These are phyloP conservation scores for Zaprionus bogoriensis DNA, from an alignment of 2,888 invertebrate genomes.

Conservation along the genomic window DNA sequence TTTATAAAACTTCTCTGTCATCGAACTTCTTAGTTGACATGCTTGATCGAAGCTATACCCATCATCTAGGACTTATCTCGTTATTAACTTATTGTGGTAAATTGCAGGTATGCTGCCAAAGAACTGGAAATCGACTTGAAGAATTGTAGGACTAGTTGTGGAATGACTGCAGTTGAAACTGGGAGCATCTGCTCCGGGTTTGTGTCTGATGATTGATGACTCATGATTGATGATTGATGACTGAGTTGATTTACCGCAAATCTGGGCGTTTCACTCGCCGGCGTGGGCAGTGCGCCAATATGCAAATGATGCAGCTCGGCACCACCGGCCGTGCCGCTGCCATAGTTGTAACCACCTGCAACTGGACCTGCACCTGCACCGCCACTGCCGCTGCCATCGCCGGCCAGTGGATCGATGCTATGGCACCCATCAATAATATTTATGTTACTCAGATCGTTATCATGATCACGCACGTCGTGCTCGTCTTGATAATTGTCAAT, in stretches of 20 bases:
- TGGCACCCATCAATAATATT: conserved; percentile 74
- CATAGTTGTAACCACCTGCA: conserved; percentile 40
- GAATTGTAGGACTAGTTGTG: not conserved
- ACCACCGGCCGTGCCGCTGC: conserved; percentile 69
- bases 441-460: conserved; percentile 67
- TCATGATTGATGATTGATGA: conserved; percentile 45
- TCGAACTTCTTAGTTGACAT: too few relatives aligned
- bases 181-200: not conserved
- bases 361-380: conserved; percentile 36
- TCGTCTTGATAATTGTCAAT: conserved; percentile 79
- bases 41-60: too few relatives aligned
- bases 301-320: conserved; percentile 81
- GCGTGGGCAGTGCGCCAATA: conserved; percentile 83
- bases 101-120: too few relatives aligned
- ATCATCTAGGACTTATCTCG: too few relatives aligned
- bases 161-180: not conserved
- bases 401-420: conserved; percentile 56
- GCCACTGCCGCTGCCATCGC: conserved; percentile 35
- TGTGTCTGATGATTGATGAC: not conserved
- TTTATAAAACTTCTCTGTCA: too few relatives aligned
- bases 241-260: conserved; percentile 83
- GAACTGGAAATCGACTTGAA: not conserved
- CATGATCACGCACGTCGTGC: conserved; percentile 79
- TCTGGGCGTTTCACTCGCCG: conserved; percentile 83
- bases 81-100: too few relatives aligned